Conservation (phyloP, 2,797 vertebrate species). For the Arrhamphus sclerolepis region DNA sequence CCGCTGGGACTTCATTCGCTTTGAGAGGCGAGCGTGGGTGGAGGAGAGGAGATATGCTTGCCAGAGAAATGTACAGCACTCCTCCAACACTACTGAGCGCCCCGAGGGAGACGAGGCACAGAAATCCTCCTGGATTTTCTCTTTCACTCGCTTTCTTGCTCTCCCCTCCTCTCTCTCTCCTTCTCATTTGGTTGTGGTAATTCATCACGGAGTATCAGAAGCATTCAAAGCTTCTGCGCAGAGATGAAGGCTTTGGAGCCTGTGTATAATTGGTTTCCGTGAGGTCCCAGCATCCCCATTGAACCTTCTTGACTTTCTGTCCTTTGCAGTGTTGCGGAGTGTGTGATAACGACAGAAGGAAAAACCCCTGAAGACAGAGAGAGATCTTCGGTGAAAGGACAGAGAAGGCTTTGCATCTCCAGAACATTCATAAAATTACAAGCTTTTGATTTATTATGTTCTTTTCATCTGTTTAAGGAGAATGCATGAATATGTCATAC, state of each 20-base stretch:
- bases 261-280: slow-evolving; percentile 63
- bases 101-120: slow-evolving; percentile 57
- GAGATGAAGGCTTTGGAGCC: slow-evolving; percentile 52
- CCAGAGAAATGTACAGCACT: slow-evolving; percentile 67
- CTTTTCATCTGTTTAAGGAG: slow-evolving; percentile 21
- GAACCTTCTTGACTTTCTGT: slow-evolving; percentile 64
- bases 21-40: slow-evolving; percentile 68
- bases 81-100: slow-evolving; percentile 62
- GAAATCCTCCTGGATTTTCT: slow-evolving; percentile 70
- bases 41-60: slow-evolving; percentile 62
- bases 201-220: slow-evolving; percentile 74
- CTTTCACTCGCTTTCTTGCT: slow-evolving; percentile 23
- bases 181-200: slow-evolving; percentile 70
- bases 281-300: slow-evolving; percentile 56
- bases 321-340: slow-evolving; percentile 24
- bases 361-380: slow-evolving; percentile 20
- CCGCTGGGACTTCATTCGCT: slow-evolving; percentile 62
- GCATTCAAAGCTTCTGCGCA: slow-evolving; percentile 53
- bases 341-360: slow-evolving; percentile 45
- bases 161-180: slow-evolving; percentile 15
- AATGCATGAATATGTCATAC: neutral
- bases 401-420: slow-evolving; percentile 1
- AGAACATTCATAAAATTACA: slow-evolving; percentile 37
- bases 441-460: slow-evolving; percentile 27
- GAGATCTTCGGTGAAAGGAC: slow-evolving; percentile 23